Evolutionary conservation across 2,797 vertebrate genomes (phyloP).

Genomic region (Lerista edwardsae): DNA sequence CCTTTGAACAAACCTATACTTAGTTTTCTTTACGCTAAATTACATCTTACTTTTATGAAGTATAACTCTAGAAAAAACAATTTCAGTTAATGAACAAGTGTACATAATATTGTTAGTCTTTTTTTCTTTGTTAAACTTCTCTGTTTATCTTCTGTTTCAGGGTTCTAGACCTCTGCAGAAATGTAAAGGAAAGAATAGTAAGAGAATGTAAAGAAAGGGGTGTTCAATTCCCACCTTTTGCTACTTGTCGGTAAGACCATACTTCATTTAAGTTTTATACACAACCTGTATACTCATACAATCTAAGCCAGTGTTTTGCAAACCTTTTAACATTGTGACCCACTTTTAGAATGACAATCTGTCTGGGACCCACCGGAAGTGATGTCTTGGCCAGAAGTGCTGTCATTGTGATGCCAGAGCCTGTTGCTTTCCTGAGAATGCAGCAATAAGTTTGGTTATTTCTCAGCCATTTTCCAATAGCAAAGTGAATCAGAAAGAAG

Average conservation of each 20-base stretch:
- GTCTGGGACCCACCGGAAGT: too few relatives aligned
- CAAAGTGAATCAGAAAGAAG: too few relatives aligned
- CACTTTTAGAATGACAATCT: too few relatives aligned
- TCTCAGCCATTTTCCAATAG: too few relatives aligned
- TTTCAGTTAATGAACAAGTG: neutral
- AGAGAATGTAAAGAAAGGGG: conserved; percentile 96
- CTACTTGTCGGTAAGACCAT: conserved; percentile 90
- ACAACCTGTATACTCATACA: neutral
- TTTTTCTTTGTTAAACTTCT: neutral
- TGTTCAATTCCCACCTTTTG: conserved; percentile 92
- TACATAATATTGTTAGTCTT: neutral
- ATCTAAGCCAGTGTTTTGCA: too few relatives aligned
- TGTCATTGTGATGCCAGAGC: too few relatives aligned
- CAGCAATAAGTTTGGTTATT: too few relatives aligned
- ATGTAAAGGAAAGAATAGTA: conserved; percentile 94
- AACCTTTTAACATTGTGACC: too few relatives aligned
- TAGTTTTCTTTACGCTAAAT: neutral
- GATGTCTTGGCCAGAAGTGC: too few relatives aligned
- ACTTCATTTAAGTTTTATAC: neutral
- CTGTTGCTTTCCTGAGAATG: too few relatives aligned
- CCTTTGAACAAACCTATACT: neutral
- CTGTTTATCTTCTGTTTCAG: conserved; percentile 74
- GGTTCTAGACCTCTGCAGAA: conserved; percentile 95
- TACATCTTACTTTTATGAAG: neutral
- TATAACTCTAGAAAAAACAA: neutral